Conservation (phyloP, 2,888 invertebrate species). For the Callyntrura sp. region DNA sequence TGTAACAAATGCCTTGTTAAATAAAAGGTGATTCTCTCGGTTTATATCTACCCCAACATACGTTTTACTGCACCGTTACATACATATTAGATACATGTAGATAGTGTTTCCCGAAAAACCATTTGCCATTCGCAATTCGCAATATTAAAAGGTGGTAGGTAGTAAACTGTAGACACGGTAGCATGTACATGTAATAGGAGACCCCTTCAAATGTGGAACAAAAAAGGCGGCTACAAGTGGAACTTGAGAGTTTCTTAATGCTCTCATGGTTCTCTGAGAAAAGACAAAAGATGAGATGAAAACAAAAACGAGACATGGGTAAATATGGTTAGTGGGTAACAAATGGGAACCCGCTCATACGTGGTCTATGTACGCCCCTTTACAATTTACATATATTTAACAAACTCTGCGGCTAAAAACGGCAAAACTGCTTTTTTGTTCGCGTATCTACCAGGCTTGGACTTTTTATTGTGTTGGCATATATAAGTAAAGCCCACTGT, state of each 20-base stretch:
- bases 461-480: not conserved
- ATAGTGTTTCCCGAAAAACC: too few species aligned
- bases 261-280: conserved; percentile 46
- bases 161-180: not conserved
- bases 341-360: not conserved
- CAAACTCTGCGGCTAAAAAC: conserved; percentile 46
- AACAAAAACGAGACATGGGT: conserved; percentile 34
- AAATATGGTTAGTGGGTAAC: conserved; percentile 17
- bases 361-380: conserved; percentile 27
- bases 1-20: too few species aligned
- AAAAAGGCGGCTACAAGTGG: conserved; percentile 30
- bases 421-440: conserved; percentile 4
- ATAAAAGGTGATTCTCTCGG: too few species aligned
- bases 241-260: conserved; percentile 48
- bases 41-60: too few species aligned
- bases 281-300: conserved; percentile 43
- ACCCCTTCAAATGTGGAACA: too few species aligned
- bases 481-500: too few species aligned
- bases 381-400: conserved; percentile 52
- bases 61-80: too few species aligned
- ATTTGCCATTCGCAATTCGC: too few species aligned
- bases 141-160: conserved; percentile 17
- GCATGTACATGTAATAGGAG: too few species aligned
- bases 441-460: not conserved
- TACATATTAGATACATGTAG: too few species aligned